A percentile compares a stretch with the other conserved stretches of the same genome.
phyloP scores from a whole-genome alignment of 1,140 invertebrate species.

The Chrysomallon squamiferum region DNA sequence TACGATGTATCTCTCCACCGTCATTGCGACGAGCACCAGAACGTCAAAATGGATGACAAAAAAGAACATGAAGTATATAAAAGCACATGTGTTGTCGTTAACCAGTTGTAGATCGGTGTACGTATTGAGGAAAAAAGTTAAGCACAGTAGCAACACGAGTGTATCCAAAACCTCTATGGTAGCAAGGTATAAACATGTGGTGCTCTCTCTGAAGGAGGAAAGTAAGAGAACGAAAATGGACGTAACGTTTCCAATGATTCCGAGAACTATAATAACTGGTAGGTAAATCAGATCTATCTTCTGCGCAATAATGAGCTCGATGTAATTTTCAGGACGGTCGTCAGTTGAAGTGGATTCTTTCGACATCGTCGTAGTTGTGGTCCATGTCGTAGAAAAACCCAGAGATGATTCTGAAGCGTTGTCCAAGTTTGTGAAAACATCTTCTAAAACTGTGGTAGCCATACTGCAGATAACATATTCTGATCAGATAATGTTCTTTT shows the following conservation, averaged over 20 bases:
- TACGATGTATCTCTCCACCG: slow-evolving; percentile 14
- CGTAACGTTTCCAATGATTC: slow-evolving; percentile 6
- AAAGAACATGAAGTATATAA: slow-evolving; percentile 15
- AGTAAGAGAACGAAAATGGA: slow-evolving; percentile 2
- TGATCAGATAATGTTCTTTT: too few relatives aligned
- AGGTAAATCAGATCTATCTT: slow-evolving; percentile 4
- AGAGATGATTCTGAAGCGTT: too few relatives aligned
- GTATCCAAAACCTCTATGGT: slow-evolving; percentile 2
- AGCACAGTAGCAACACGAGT: background rate
- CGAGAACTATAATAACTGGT: background rate
- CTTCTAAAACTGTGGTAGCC: too few relatives aligned
- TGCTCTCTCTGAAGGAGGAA: background rate
- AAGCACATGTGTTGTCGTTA: background rate
- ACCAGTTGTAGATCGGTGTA: background rate
- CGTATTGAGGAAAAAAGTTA: background rate
- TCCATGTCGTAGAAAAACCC: too few relatives aligned
- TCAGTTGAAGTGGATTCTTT: background rate
- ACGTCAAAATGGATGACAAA: slow-evolving; percentile 16
- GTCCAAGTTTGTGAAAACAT: too few relatives aligned
- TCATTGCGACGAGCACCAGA: slow-evolving; percentile 12
- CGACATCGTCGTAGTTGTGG: background rate
- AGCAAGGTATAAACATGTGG: slow-evolving; percentile 8
- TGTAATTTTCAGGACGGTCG: background rate
- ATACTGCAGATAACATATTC: too few relatives aligned
- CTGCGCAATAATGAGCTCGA: background rate